A percentile compares a stretch with the other conserved stretches of the same genome.
Evolutionary conservation across 1,140 invertebrate species (phyloP).

Genomic region (Campoletis sonorensis): DNA sequence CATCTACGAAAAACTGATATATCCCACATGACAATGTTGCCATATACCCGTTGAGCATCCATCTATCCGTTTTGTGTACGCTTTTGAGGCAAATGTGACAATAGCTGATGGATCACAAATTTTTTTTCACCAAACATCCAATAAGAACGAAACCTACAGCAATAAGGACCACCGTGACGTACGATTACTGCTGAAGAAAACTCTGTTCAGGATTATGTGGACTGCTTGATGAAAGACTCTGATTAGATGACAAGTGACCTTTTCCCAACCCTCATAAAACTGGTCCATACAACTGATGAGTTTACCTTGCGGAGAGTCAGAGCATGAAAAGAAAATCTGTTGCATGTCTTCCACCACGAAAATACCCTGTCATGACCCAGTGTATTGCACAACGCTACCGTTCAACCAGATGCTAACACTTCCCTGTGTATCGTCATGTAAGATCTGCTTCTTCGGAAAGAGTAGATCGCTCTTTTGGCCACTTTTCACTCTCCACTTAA

Average conservation of each 20-base stretch:
- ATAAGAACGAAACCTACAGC: background rate
- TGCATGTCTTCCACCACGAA: constrained; percentile 55
- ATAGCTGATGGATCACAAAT: background rate
- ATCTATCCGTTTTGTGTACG: constrained; percentile 64
- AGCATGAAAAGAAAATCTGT: constrained; percentile 52
- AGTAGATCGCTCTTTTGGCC: constrained; percentile 57
- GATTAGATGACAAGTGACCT: constrained; percentile 57
- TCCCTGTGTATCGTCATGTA: background rate
- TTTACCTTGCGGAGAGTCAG: background rate
- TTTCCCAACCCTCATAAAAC: background rate
- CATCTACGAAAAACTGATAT: constrained; percentile 61
- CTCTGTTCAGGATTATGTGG: background rate
- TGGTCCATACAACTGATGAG: background rate
- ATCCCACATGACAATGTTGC: constrained; percentile 39
- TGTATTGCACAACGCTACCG: background rate
- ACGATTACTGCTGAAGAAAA: background rate
- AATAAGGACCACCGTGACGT: background rate
- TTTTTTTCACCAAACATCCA: background rate
- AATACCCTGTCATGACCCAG: constrained; percentile 45
- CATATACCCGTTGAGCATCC: constrained; percentile 66
- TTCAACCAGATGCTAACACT: background rate
- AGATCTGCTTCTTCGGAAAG: constrained; percentile 46
- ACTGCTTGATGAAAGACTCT: constrained; percentile 48
- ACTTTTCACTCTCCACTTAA: constrained; percentile 65
- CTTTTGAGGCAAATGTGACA: constrained; percentile 58